A percentile compares a stretch with the other conserved stretches of the same genome.
Conservation (phyloP, 2,113 vertebrate species). For the Tragelaphus buxtoni region DNA sequence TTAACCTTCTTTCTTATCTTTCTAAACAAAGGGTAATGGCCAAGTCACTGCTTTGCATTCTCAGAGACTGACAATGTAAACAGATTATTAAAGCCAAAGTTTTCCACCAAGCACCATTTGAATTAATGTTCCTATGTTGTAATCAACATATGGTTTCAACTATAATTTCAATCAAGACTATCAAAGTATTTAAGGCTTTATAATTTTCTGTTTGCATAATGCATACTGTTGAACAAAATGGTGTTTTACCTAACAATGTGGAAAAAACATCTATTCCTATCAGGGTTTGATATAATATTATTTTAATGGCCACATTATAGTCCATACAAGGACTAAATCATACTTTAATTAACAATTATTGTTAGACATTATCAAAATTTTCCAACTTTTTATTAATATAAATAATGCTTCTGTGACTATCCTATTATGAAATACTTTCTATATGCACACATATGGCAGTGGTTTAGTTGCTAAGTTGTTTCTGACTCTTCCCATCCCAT, state of each 20-base stretch:
- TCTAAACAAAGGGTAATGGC: constrained; percentile 29
- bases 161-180: constrained; percentile 36
- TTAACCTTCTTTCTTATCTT: constrained; percentile 52
- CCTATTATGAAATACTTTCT: neutral
- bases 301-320: neutral
- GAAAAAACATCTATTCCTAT: neutral
- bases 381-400: neutral
- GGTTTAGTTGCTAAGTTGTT: neutral
- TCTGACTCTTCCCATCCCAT: neutral
- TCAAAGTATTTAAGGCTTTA: constrained; percentile 2
- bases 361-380: neutral
- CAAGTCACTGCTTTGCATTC: constrained; percentile 18
- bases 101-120: neutral
- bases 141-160: neutral
- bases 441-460: neutral
- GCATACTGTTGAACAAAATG: neutral
- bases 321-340: neutral
- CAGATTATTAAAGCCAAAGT: constrained; percentile 11
- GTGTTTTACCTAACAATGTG: neutral
- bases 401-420: neutral
- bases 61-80: constrained; percentile 18
- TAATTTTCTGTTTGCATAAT: constrained; percentile 20
- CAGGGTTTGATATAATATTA: neutral
- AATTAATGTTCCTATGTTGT: neutral
- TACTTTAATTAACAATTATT: neutral